A percentile compares a stretch with the other conserved stretches of the same genome.
Evolutionary conservation across 2,797 vertebrate genomes (phyloP).

Genomic region (Rhodeus uyekii): DNA sequence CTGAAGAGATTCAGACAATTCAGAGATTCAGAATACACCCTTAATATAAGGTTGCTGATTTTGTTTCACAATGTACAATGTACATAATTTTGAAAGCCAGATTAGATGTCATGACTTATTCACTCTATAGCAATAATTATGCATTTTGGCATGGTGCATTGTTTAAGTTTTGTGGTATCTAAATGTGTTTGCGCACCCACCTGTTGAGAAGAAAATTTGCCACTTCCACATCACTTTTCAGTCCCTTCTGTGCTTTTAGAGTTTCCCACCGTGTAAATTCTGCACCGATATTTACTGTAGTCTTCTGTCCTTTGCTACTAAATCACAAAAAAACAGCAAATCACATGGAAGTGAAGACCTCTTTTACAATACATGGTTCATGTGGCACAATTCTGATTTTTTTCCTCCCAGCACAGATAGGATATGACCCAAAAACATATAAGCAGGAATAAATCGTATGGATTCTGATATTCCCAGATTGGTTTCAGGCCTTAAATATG

Average conservation of each 20-base stretch:
- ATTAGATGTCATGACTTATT: background rate
- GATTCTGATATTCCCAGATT: too few species aligned
- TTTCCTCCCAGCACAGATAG: too few species aligned
- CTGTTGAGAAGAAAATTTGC: background rate
- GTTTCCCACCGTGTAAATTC: background rate
- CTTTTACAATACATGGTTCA: background rate
- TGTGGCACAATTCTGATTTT: too few species aligned
- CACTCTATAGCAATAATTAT: background rate
- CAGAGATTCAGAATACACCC: too few species aligned
- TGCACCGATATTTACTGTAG: background rate
- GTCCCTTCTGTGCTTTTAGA: background rate
- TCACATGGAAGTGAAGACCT: background rate
- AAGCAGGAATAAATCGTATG: too few species aligned
- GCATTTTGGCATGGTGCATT: background rate
- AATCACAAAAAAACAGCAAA: background rate
- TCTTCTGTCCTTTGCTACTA: background rate
- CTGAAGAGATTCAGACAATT: too few species aligned
- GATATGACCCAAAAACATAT: too few species aligned
- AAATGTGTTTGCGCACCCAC: background rate
- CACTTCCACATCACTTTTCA: slow-evolving; percentile 6
- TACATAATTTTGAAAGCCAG: background rate
- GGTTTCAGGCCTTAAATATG: too few species aligned
- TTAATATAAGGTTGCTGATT: background rate
- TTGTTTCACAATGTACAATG: background rate
- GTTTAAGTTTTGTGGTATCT: background rate